Conservation (phyloP, 1,140 invertebrate species). For the Cephus cinctus region DNA sequence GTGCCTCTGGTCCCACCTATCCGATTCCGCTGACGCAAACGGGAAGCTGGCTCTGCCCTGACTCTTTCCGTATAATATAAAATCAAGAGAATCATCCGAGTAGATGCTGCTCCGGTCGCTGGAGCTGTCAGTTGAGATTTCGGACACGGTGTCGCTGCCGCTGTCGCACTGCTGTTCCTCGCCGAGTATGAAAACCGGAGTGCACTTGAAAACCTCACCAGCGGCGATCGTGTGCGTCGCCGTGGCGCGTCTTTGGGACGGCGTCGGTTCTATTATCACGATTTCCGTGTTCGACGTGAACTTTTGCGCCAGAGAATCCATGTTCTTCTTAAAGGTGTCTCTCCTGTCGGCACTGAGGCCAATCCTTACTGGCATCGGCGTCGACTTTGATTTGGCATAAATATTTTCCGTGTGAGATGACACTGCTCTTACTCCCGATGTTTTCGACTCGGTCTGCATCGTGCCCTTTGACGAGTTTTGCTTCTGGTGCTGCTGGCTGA, state of each 20-base stretch:
- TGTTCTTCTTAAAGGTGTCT: constrained; percentile 54
- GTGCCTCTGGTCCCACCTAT: constrained; percentile 41
- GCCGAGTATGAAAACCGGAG: constrained; percentile 56
- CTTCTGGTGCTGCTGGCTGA: too few relatives aligned
- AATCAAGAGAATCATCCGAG: constrained; percentile 58
- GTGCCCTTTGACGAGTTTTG: too few relatives aligned
- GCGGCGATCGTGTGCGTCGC: constrained; percentile 55
- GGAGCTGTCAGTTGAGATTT: constrained; percentile 61
- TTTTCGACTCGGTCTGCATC: neutral
- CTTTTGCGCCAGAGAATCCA: constrained; percentile 53
- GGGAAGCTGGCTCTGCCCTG: constrained; percentile 49
- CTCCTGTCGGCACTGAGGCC: constrained; percentile 52
- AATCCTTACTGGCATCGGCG: constrained; percentile 27
- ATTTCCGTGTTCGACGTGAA: constrained; percentile 47
- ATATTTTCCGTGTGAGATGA: constrained; percentile 29
- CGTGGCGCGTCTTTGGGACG: constrained; percentile 42
- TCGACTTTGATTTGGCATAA: constrained; percentile 19
- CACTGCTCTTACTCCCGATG: constrained; percentile 6
- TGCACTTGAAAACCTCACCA: constrained; percentile 55
- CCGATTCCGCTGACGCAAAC: constrained; percentile 36
- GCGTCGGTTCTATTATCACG: constrained; percentile 39
- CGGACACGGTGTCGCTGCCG: constrained; percentile 58
- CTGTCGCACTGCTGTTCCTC: constrained; percentile 57
- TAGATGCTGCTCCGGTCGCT: constrained; percentile 61
- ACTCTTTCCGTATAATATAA: constrained; percentile 48